These are phyloP conservation scores for Leptocoma aspasia DNA, from an alignment of 2,113 vertebrate genomes.

Conservation along the genomic window DNA sequence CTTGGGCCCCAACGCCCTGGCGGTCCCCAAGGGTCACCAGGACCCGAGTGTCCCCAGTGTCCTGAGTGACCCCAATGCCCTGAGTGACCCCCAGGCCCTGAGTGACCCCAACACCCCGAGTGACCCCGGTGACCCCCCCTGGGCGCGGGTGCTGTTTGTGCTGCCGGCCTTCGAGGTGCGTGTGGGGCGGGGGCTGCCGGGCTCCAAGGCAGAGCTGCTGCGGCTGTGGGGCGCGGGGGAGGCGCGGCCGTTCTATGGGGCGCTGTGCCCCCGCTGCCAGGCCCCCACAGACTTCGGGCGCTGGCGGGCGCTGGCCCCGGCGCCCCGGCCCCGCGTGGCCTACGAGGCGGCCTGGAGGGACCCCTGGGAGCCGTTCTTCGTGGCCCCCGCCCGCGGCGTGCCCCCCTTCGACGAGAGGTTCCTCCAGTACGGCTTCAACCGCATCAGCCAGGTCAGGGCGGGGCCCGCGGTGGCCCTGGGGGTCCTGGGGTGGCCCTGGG, in stretches of 20 bases:
- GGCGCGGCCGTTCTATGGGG: background rate
- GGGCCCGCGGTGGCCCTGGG: too few species aligned
- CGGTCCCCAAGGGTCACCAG: too few species aligned
- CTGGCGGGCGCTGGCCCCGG: background rate
- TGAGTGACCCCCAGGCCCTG: fast-evolving
- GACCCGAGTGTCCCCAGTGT: too few species aligned
- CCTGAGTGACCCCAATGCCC: too few species aligned
- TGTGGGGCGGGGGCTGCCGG: background rate
- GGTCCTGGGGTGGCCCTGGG: too few species aligned
- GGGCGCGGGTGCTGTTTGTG: background rate
- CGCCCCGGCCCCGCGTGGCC: background rate
- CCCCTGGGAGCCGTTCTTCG: background rate
- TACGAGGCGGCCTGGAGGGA: background rate
- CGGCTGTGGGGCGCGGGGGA: fast-evolving
- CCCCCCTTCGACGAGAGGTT: background rate
- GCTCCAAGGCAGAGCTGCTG: background rate
- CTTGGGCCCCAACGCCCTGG: too few species aligned
- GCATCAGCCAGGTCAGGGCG: background rate
- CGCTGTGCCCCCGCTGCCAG: background rate
- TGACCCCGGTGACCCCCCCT: background rate
- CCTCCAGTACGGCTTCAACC: background rate
- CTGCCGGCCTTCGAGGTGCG: background rate
- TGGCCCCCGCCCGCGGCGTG: background rate
- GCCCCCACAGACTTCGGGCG: background rate
- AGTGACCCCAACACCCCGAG: fast-evolving